These are phyloP conservation scores for Ptilonorhynchus violaceus DNA, from an alignment of 2,113 vertebrate species.

Conservation along the genomic window DNA sequence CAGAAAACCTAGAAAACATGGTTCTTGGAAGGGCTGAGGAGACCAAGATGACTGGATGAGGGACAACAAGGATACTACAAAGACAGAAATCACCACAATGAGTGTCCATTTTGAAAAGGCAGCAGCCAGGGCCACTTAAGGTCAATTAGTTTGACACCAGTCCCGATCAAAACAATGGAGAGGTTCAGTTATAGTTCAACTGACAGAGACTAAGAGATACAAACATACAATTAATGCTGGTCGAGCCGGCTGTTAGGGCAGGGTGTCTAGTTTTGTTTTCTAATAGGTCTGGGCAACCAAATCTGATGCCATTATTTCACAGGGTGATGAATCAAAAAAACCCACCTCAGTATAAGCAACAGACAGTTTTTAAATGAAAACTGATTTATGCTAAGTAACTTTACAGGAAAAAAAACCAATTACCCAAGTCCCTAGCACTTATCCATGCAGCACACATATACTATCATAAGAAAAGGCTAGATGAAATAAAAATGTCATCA, in stretches of 20 bases:
- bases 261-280: background rate
- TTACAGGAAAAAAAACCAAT: background rate
- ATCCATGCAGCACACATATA: background rate
- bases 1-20: background rate
- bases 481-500: background rate
- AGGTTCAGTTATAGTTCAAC: background rate
- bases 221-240: background rate
- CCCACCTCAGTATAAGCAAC: background rate
- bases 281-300: background rate
- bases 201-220: background rate
- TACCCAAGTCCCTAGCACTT: background rate
- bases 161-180: background rate
- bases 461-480: background rate
- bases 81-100: background rate
- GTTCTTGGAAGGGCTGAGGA: background rate
- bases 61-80: background rate
- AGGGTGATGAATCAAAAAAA: background rate
- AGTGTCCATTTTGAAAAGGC: background rate
- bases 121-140: background rate
- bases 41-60: rapidly evolving
- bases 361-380: background rate
- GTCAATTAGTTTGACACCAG: background rate
- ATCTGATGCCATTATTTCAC: background rate
- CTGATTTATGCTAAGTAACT: background rate
- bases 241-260: background rate